A percentile compares a stretch with the other conserved stretches of the same genome.
Conservation (phyloP, 2,113 vertebrate genomes). For the Rhagologus leucostigma region DNA sequence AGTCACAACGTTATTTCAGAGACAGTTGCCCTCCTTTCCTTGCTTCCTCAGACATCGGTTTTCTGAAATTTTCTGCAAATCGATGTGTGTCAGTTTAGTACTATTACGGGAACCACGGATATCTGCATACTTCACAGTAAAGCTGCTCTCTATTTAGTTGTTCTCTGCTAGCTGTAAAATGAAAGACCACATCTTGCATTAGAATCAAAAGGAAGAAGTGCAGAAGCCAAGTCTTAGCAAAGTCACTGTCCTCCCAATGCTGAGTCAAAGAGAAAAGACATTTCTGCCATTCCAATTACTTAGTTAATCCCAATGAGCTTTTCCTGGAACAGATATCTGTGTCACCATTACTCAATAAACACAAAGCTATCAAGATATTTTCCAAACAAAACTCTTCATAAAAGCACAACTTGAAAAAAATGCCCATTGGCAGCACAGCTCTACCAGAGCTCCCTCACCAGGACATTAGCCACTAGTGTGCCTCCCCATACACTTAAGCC, state of each 20-base stretch:
- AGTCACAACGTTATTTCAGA: not conserved
- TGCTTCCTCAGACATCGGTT: not conserved
- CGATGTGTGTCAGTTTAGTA: not conserved
- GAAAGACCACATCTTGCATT: not conserved
- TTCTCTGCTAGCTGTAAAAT: not conserved
- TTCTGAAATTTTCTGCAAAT: not conserved
- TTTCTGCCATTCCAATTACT: not conserved
- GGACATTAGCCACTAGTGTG: not conserved
- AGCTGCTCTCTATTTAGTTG: not conserved
- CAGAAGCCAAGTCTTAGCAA: not conserved
- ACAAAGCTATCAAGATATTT: conserved; percentile 15
- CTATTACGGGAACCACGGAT: not conserved
- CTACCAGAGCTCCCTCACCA: not conserved
- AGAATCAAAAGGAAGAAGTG: not conserved
- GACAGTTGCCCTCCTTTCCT: not conserved
- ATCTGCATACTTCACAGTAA: not conserved
- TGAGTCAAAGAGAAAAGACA: not conserved
- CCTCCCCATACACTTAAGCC: accelerated
- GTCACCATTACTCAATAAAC: not conserved
- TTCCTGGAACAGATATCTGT: conserved; percentile 15
- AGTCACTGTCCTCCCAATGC: not conserved
- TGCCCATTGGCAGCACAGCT: not conserved
- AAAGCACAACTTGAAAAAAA: not conserved
- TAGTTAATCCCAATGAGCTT: conserved; percentile 24
- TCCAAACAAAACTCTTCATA: conserved; percentile 22